Evolutionary conservation across 2,888 invertebrate genomes (phyloP).

Genomic region (Rhopalosiphum nymphaeae): DNA sequence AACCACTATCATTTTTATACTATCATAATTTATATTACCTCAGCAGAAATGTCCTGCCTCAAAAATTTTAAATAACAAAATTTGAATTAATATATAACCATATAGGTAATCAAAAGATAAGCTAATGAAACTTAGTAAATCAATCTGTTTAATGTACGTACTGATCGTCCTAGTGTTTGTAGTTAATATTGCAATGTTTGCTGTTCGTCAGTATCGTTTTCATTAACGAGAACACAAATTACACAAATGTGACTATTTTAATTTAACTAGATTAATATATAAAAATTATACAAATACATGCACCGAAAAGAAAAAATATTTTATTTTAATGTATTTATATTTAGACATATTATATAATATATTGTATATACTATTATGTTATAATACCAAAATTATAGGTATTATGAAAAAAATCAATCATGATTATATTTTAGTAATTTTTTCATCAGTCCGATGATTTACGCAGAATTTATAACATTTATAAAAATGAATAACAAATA

Average conservation of each 20-base stretch:
- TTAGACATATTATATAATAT: too few relatives aligned
- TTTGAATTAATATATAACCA: not conserved
- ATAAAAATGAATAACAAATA: not conserved
- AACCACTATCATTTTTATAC: not conserved
- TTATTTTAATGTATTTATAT: not conserved
- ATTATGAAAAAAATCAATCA: not conserved
- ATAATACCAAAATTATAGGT: not conserved
- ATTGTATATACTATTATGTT: too few relatives aligned
- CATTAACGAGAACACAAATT: not conserved
- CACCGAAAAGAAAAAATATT: not conserved
- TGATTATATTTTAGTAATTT: not conserved
- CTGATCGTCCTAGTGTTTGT: not conserved
- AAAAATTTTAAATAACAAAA: not conserved
- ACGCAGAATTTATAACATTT: not conserved
- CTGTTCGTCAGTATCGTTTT: not conserved
- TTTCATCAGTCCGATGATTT: not conserved
- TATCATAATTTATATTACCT: not conserved
- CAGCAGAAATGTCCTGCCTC: not conserved
- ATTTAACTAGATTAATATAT: not conserved
- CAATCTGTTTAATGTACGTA: not conserved
- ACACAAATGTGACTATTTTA: not conserved
- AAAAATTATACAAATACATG: not conserved
- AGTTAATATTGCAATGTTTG: not conserved
- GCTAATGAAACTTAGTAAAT: not conserved
- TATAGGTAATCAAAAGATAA: not conserved